These are phyloP conservation scores for Musca domestica DNA, from an alignment of 1,140 invertebrate species.

Conservation along the genomic window DNA sequence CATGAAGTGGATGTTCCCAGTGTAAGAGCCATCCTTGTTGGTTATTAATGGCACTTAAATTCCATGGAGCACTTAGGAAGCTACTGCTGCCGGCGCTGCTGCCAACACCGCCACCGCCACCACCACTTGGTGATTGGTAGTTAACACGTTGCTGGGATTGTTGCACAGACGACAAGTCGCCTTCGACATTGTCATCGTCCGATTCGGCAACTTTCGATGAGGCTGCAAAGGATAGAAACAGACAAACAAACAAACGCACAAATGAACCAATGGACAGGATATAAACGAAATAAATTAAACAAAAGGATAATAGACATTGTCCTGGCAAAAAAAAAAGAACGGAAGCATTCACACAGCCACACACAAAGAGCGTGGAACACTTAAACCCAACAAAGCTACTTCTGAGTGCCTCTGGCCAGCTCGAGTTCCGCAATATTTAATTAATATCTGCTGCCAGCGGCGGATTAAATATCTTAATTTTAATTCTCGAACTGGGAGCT, in stretches of 20 bases:
- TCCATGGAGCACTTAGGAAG: conserved; percentile 59
- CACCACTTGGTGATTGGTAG: not conserved
- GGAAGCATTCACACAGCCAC: too few species aligned
- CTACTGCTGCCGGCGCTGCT: conserved; percentile 21
- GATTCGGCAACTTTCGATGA: conserved; percentile 7
- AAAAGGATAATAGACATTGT: too few species aligned
- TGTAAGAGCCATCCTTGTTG: conserved; percentile 66
- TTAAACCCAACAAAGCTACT: too few species aligned
- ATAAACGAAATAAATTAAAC: too few species aligned
- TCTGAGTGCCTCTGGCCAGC: too few species aligned
- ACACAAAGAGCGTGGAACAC: too few species aligned
- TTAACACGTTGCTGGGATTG: conserved; percentile 6
- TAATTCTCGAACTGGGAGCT: not conserved
- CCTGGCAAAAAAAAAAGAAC: too few species aligned
- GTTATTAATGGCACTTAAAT: conserved; percentile 61
- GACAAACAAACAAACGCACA: not conserved
- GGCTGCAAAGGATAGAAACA: not conserved
- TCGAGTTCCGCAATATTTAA: too few species aligned
- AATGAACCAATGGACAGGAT: too few species aligned
- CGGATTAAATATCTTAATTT: not conserved
- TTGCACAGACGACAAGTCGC: not conserved
- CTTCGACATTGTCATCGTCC: not conserved
- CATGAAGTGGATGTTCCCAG: conserved; percentile 68
- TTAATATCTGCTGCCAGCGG: not conserved
- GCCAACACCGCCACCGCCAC: not conserved